These are phyloP conservation scores for Heteropelma amictum DNA, from an alignment of 2,888 invertebrate genomes.

Conservation along the genomic window DNA sequence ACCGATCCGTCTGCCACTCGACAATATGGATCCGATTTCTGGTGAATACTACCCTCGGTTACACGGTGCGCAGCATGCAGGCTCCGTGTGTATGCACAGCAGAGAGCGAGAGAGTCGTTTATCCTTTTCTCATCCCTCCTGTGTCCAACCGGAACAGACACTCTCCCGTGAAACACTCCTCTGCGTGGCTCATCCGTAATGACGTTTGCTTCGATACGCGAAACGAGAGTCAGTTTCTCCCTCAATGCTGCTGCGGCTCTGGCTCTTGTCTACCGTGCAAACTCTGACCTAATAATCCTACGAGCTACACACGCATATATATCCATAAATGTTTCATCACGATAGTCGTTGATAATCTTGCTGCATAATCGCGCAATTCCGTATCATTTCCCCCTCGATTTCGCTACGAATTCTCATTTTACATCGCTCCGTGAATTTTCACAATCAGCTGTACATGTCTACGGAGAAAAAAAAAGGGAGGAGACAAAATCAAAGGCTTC, in stretches of 20 bases:
- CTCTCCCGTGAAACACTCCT: slow-evolving; percentile 25
- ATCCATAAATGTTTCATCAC: background rate
- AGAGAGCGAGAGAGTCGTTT: slow-evolving; percentile 23
- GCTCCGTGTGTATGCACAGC: slow-evolving; percentile 7
- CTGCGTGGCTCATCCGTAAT: slow-evolving; percentile 48
- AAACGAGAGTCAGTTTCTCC: slow-evolving; percentile 27
- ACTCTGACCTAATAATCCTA: background rate
- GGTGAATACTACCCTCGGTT: slow-evolving; percentile 30
- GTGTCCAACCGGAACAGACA: slow-evolving; percentile 37
- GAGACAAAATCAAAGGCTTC: too few species aligned
- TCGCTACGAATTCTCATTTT: background rate
- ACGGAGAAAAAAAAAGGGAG: too few species aligned
- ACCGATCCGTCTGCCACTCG: slow-evolving; percentile 58
- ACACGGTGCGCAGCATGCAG: background rate
- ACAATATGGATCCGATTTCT: slow-evolving; percentile 56
- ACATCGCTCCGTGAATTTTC: background rate
- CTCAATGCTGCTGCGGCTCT: slow-evolving; percentile 18
- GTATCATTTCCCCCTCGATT: background rate
- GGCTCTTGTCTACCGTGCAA: slow-evolving; percentile 6
- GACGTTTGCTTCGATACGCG: slow-evolving; percentile 47
- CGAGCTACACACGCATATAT: background rate
- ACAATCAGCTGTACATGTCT: background rate
- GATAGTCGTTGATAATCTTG: background rate
- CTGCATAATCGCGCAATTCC: background rate
- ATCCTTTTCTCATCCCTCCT: slow-evolving; percentile 5